Evolutionary conservation across 2,113 vertebrate genomes (phyloP).

Genomic region (Monopterus albus): DNA sequence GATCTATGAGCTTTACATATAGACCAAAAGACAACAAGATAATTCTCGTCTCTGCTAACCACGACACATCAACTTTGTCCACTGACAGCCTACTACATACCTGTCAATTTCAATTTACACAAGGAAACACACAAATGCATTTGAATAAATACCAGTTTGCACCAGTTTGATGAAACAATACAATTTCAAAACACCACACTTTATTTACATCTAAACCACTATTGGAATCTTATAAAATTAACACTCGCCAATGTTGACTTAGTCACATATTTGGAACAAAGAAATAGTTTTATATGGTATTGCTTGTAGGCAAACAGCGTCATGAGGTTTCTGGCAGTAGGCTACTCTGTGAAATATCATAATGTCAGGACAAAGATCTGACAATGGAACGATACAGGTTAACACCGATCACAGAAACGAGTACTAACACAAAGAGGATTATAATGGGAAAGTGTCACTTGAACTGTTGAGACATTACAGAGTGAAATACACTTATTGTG

Average conservation of each 20-base stretch:
- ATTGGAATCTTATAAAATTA: constrained; percentile 22
- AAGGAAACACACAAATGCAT: constrained; percentile 28
- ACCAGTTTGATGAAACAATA: constrained; percentile 21
- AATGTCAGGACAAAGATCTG: constrained; percentile 18
- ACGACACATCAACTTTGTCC: constrained; percentile 32
- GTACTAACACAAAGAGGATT: neutral
- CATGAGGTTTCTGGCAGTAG: constrained; percentile 54
- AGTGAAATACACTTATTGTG: neutral
- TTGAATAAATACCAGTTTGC: constrained; percentile 48
- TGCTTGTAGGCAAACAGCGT: constrained; percentile 37
- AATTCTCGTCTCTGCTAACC: constrained; percentile 7
- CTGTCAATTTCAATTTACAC: constrained; percentile 22
- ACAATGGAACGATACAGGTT: constrained; percentile 49
- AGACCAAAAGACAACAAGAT: constrained; percentile 15
- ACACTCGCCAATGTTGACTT: constrained; percentile 10
- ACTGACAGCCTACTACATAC: constrained; percentile 3
- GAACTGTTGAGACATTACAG: constrained; percentile 8
- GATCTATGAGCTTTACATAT: constrained; percentile 17
- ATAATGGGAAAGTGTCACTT: neutral
- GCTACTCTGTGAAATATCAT: constrained; percentile 45
- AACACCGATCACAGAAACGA: too few species aligned
- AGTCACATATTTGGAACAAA: constrained; percentile 8
- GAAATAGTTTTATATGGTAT: constrained; percentile 13
- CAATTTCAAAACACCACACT: constrained; percentile 5
- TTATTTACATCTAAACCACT: constrained; percentile 48